Conservation (phyloP, 2,113 vertebrate species). For the Cathartes aura region DNA sequence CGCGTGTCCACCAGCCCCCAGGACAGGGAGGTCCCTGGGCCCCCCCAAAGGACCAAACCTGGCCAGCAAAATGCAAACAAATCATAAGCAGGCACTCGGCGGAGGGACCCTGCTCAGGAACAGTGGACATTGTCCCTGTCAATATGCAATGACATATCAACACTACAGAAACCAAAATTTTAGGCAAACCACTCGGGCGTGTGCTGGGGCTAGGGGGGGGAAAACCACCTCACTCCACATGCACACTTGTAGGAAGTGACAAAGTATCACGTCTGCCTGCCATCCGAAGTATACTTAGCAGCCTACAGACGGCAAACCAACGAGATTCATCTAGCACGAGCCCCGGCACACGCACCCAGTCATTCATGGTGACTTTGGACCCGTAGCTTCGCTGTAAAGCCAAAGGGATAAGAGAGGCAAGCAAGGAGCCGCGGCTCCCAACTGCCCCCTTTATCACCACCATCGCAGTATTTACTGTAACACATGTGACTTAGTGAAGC, state of each 20-base stretch:
- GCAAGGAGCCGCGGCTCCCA: neutral
- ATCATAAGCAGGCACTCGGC: neutral
- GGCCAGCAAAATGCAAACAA: neutral
- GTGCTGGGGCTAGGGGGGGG: conserved; percentile 13
- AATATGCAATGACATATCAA: neutral
- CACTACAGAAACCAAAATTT: neutral
- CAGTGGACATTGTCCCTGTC: neutral
- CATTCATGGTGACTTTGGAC: neutral
- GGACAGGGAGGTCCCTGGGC: neutral
- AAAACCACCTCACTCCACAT: conserved; percentile 47
- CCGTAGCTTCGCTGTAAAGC: neutral
- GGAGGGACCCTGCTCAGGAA: neutral
- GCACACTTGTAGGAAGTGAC: conserved; percentile 52
- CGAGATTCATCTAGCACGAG: neutral
- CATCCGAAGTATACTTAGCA: conserved; percentile 29
- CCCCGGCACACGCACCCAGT: neutral
- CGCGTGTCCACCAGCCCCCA: neutral
- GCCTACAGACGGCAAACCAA: conserved; percentile 43
- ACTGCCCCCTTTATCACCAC: neutral
- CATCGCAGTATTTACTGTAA: conserved; percentile 40
- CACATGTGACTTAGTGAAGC: conserved; percentile 68
- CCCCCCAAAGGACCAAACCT: accelerated
- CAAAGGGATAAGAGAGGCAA: neutral
- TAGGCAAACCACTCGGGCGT: neutral
- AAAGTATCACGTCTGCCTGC: conserved; percentile 41